Conservation (phyloP, 35 echinoderm and acorn worm species). For the Ptychodera flava region DNA sequence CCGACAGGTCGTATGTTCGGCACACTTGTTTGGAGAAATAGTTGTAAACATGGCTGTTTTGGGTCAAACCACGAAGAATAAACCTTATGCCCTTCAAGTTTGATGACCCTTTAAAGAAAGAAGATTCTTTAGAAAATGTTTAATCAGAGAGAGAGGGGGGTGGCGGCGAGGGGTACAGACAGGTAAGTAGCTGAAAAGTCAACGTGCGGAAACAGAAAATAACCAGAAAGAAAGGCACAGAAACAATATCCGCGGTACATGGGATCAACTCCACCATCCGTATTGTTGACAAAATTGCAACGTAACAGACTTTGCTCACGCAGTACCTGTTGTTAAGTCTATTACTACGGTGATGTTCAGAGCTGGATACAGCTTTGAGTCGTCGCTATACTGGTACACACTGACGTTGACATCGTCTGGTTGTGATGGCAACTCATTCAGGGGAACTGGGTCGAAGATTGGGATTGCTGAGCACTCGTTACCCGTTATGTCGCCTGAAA, state of each 20-base stretch:
- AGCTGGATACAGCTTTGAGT: background rate
- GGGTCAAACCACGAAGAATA: background rate
- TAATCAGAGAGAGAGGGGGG: too few species aligned
- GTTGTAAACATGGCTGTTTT: background rate
- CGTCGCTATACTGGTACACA: background rate
- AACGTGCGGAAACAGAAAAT: too few species aligned
- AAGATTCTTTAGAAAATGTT: too few species aligned
- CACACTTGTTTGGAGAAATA: background rate
- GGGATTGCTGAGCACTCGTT: too few species aligned
- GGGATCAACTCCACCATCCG: too few species aligned
- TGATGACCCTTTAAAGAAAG: background rate
- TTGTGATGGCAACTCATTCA: background rate
- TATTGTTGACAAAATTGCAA: too few species aligned
- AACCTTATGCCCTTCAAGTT: background rate
- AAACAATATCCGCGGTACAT: too few species aligned
- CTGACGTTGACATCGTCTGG: background rate
- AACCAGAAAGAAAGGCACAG: too few species aligned
- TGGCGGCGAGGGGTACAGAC: too few species aligned
- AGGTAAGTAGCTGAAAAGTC: too few species aligned
- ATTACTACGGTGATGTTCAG: background rate
- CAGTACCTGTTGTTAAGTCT: background rate
- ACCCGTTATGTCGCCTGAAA: too few species aligned
- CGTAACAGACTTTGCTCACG: too few species aligned
- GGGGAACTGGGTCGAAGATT: background rate
- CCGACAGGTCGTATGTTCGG: background rate